phyloP scores from a whole-genome alignment of 2,888 invertebrate genomes.

The Bellardia bayeri region DNA sequence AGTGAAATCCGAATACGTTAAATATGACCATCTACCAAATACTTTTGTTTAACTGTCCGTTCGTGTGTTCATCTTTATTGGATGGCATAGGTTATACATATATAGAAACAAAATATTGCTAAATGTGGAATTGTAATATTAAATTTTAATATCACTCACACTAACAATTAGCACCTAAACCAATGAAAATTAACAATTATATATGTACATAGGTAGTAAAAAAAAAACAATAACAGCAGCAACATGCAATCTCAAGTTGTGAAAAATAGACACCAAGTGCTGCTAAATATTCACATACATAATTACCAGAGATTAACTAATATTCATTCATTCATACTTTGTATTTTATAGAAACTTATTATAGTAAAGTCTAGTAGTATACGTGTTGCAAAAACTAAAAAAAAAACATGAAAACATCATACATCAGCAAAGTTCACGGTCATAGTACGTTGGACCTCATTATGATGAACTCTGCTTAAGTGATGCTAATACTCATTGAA shows the following conservation, averaged over 20 bases:
- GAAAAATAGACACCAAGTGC: constrained; percentile 40
- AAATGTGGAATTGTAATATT: constrained; percentile 24
- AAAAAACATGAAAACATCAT: not conserved
- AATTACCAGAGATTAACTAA: not conserved
- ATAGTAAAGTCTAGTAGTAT: not conserved
- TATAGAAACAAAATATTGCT: not conserved
- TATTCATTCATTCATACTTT: constrained; percentile 3
- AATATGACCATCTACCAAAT: constrained; percentile 15
- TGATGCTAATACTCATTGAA: constrained; percentile 46
- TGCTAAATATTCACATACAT: not conserved
- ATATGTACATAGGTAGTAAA: not conserved
- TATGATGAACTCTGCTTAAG: constrained; percentile 60
- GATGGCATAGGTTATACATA: not conserved
- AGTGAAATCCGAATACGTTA: constrained; percentile 58
- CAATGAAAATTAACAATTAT: constrained; percentile 42
- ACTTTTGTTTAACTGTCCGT: not conserved
- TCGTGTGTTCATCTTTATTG: not conserved
- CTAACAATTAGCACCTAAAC: constrained; percentile 68
- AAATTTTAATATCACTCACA: constrained; percentile 45
- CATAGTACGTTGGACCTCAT: constrained; percentile 63
- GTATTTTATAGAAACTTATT: constrained; percentile 33
- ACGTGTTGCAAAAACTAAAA: constrained; percentile 1
- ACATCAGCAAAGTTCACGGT: constrained; percentile 67
- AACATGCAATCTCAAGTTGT: constrained; percentile 35
- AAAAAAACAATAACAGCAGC: not conserved